Conservation (phyloP, 2,797 vertebrate genomes). For the Danio choprae region DNA sequence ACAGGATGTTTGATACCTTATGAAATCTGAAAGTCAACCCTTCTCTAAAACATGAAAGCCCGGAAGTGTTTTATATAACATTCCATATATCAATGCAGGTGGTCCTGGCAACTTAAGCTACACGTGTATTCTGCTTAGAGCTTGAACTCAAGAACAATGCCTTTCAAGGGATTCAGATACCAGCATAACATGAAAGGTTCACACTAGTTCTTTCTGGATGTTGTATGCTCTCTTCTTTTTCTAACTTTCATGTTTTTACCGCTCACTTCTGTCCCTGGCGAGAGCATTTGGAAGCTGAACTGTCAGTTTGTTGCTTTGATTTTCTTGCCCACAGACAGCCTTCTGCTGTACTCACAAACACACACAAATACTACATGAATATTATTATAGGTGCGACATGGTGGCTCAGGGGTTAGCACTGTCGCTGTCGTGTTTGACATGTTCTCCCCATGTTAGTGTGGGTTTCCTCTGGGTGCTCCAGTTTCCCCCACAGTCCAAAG, state of each 20-base stretch:
- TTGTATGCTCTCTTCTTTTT: slow-evolving; percentile 10
- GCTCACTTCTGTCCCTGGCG: slow-evolving; percentile 35
- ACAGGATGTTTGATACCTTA: no score
- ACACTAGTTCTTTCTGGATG: slow-evolving; percentile 4
- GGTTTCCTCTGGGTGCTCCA: no score
- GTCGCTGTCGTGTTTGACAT: no score
- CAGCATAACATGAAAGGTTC: slow-evolving; percentile 12
- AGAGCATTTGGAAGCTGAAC: slow-evolving; percentile 34
- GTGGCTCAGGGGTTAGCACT: no score
- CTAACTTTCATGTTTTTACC: slow-evolving; percentile 31
- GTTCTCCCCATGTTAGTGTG: no score
- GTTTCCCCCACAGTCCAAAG: no score
- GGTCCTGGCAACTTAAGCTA: background rate
- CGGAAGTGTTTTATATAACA: background rate
- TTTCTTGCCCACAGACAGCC: slow-evolving; percentile 36
- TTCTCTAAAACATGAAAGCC: background rate
- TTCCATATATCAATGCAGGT: background rate
- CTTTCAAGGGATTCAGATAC: slow-evolving; percentile 25
- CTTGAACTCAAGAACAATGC: background rate
- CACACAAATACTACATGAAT: slow-evolving; percentile 14
- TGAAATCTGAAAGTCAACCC: no score
- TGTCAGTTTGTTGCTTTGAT: slow-evolving; percentile 49
- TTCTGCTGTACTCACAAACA: slow-evolving; percentile 14
- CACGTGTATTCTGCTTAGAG: background rate
- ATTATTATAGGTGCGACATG: no score